Evolutionary conservation across 2,888 invertebrate genomes (phyloP).

Genomic region (Ommatoiulus sabulosus): DNA sequence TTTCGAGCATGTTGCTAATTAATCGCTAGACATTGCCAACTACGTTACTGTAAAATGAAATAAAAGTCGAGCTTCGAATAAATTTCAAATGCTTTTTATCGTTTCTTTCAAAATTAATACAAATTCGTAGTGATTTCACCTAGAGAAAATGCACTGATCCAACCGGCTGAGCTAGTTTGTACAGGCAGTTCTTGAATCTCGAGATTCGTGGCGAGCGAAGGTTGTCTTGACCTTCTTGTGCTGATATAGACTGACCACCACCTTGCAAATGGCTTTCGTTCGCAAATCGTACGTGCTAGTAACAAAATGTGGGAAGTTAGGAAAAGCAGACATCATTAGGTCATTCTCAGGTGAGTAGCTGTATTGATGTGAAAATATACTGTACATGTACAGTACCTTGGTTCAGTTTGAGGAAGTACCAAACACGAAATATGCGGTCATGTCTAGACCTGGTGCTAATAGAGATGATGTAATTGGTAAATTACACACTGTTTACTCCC

Average conservation of each 20-base stretch:
- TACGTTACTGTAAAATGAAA: background rate
- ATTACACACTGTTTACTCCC: background rate
- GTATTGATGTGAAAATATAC: background rate
- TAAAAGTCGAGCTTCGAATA: background rate
- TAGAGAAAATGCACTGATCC: background rate
- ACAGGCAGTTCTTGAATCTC: background rate
- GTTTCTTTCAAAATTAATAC: background rate
- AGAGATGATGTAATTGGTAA: background rate
- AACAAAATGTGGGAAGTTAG: background rate
- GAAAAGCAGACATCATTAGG: background rate
- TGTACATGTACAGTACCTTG: too few relatives aligned
- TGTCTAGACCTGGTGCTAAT: too few relatives aligned
- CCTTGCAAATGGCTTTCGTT: conserved; percentile 1
- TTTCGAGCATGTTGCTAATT: background rate
- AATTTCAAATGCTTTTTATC: background rate
- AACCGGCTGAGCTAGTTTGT: background rate
- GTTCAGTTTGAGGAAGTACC: background rate
- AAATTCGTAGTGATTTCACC: background rate
- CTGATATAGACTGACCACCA: background rate
- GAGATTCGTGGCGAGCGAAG: background rate
- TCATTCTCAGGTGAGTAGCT: conserved; percentile 5
- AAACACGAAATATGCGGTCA: too few relatives aligned
- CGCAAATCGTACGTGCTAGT: background rate
- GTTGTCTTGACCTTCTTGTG: background rate
- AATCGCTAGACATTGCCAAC: background rate